Conservation (phyloP, 2,797 vertebrate species). For the Phalanger gymnotis region DNA sequence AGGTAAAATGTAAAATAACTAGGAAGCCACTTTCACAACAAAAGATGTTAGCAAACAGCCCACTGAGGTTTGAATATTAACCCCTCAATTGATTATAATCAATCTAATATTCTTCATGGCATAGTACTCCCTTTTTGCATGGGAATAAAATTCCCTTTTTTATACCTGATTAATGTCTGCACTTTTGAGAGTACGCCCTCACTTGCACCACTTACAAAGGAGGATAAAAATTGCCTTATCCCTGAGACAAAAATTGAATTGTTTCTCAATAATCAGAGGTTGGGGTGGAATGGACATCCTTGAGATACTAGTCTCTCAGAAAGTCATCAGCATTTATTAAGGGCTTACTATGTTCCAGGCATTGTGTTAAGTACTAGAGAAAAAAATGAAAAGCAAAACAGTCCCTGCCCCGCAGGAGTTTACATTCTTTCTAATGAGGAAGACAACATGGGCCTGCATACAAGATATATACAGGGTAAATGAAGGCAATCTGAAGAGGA, state of each 20-base stretch:
- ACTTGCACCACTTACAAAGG: neutral
- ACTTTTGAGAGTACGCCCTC: neutral
- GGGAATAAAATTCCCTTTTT: neutral
- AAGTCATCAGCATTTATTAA: no score
- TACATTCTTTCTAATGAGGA: no score
- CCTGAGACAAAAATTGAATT: neutral
- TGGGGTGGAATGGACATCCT: neutral
- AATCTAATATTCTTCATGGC: neutral
- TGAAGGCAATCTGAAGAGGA: no score
- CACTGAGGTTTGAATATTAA: neutral
- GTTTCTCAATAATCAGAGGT: neutral
- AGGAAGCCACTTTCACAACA: neutral
- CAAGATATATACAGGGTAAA: no score
- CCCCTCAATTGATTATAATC: neutral
- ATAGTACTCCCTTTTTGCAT: neutral
- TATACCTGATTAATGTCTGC: neutral
- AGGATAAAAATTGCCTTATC: neutral
- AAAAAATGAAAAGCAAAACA: no score
- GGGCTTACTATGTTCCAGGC: no score
- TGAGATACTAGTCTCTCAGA: no score
- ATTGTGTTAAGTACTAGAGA: no score
- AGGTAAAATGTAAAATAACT: neutral
- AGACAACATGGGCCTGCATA: no score
- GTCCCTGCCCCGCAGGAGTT: no score
- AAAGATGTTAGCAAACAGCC: neutral